phyloP scores from a whole-genome alignment of 2,113 vertebrate genomes.

The Equus przewalskii region DNA sequence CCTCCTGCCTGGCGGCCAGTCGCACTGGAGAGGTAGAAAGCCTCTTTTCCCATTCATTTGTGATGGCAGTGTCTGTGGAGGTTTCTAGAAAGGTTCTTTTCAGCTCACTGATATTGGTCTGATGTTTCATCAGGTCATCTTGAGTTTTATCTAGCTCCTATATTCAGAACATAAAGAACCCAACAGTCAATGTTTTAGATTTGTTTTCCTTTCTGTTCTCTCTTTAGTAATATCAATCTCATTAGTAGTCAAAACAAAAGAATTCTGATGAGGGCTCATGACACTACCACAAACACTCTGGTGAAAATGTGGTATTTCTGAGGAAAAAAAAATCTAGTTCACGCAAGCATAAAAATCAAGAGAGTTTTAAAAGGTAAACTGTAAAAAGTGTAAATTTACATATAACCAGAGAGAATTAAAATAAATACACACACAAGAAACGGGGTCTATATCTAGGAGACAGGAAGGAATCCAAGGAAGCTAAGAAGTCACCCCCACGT shows the following conservation, averaged over 20 bases:
- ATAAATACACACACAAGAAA: slow-evolving; percentile 77
- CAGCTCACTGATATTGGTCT: slow-evolving; percentile 96
- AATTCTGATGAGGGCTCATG: slow-evolving; percentile 80
- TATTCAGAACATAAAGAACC: slow-evolving; percentile 80
- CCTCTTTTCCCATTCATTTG: slow-evolving; percentile 96
- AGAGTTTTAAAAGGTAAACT: slow-evolving; percentile 71
- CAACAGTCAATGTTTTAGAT: slow-evolving; percentile 56
- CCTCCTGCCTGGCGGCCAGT: slow-evolving; percentile 91
- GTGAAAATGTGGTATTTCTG: slow-evolving; percentile 89
- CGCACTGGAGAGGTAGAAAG: slow-evolving; percentile 93
- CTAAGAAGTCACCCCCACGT: slow-evolving; percentile 56
- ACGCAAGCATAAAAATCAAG: slow-evolving; percentile 78
- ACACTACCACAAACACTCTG: slow-evolving; percentile 86
- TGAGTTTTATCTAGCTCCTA: slow-evolving; percentile 92
- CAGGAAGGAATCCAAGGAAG: slow-evolving; percentile 60
- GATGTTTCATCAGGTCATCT: slow-evolving; percentile 94
- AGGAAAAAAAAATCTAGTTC: slow-evolving; percentile 79
- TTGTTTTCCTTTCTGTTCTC: slow-evolving; percentile 66
- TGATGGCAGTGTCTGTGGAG: slow-evolving; percentile 86
- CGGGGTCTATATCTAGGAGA: slow-evolving; percentile 72
- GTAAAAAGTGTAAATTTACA: slow-evolving; percentile 61
- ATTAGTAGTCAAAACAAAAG: slow-evolving; percentile 84
- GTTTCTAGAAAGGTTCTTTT: slow-evolving; percentile 97
- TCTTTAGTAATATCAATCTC: slow-evolving; percentile 61
- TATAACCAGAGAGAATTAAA: slow-evolving; percentile 75